phyloP scores from a whole-genome alignment of 2,888 invertebrate genomes.

The Drosophila greeni region DNA sequence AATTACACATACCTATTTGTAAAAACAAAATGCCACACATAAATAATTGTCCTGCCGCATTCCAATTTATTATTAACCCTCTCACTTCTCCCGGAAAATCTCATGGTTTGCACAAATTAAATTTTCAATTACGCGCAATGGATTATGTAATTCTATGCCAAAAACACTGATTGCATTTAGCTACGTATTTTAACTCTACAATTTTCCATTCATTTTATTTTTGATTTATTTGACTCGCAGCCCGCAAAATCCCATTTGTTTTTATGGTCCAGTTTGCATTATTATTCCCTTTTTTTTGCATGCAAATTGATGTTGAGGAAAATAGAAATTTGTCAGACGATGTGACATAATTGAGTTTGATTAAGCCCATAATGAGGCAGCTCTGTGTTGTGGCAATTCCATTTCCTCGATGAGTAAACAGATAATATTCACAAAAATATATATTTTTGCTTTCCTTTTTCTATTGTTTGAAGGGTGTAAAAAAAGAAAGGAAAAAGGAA shows the following conservation, averaged over 20 bases:
- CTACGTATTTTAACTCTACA: conserved; percentile 40
- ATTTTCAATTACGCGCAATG: conserved; percentile 54
- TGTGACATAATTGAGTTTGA: conserved; percentile 36
- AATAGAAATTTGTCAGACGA: conserved; percentile 22
- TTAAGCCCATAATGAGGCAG: conserved; percentile 23
- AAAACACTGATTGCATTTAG: conserved; percentile 51
- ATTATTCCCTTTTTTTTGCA: conserved; percentile 10
- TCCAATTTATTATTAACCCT: conserved; percentile 1
- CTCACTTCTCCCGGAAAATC: conserved; percentile 1
- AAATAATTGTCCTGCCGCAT: conserved; percentile 6
- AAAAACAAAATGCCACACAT: conserved; percentile 3
- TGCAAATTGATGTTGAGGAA: conserved; percentile 52
- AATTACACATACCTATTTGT: neutral
- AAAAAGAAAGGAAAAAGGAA: conserved; percentile 2
- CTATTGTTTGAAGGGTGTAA: neutral
- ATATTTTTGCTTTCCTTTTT: conserved; percentile 6
- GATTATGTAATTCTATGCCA: conserved; percentile 53
- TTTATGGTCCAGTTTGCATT: conserved; percentile 5
- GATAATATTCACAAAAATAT: conserved; percentile 7
- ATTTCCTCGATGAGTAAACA: conserved; percentile 11
- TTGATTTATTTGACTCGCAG: conserved; percentile 41
- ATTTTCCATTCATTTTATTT: conserved; percentile 29
- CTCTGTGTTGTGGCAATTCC: neutral
- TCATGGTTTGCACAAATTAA: conserved; percentile 43
- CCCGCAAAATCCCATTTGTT: conserved; percentile 20